A percentile compares a stretch with the other conserved stretches of the same genome.
Conservation (phyloP, 2,888 invertebrate genomes). For the Dorcus parallelipipedus region DNA sequence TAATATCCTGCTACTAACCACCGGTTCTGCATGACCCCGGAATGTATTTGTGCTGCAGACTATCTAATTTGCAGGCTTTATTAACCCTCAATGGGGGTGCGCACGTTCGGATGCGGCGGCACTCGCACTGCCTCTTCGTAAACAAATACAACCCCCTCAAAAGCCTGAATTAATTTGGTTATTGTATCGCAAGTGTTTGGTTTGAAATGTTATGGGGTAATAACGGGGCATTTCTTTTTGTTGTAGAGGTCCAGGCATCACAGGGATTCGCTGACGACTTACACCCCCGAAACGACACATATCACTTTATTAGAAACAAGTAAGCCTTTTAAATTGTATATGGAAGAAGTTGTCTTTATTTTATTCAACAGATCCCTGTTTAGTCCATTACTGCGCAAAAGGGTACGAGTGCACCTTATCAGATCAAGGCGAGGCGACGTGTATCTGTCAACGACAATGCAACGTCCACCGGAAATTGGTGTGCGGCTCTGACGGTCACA, state of each 20-base stretch:
- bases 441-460: constrained; percentile 61
- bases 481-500: constrained; percentile 64
- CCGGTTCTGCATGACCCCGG: background rate
- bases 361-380: constrained; percentile 56
- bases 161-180: too few relatives aligned
- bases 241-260: constrained; percentile 50
- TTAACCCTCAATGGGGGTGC: too few relatives aligned
- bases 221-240: constrained; percentile 19
- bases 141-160: too few relatives aligned
- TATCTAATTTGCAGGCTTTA: too few relatives aligned
- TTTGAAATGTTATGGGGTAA: too few relatives aligned
- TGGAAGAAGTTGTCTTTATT: background rate
- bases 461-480: constrained; percentile 56
- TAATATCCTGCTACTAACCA: background rate
- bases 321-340: constrained; percentile 29
- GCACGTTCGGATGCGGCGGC: too few relatives aligned
- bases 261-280: constrained; percentile 43
- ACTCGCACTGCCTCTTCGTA: too few relatives aligned
- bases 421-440: constrained; percentile 52
- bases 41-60: too few relatives aligned
- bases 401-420: constrained; percentile 61
- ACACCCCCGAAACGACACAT: constrained; percentile 42
- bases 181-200: too few relatives aligned
- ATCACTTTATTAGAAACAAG: constrained; percentile 48
- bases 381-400: constrained; percentile 62